Evolutionary conservation across 2,888 invertebrate species (phyloP).

Genomic region (Brenthis hecate): DNA sequence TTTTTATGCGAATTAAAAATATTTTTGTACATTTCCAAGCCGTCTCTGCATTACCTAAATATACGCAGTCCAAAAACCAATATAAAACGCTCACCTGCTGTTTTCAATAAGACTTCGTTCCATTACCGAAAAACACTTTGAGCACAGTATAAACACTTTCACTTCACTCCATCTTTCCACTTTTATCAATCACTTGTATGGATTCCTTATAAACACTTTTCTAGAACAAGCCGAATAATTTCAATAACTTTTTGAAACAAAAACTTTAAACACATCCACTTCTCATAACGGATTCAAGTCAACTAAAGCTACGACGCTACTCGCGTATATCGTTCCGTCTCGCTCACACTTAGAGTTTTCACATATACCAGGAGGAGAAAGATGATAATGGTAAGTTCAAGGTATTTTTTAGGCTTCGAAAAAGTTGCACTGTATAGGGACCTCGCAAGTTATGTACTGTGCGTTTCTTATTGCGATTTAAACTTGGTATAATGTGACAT

Average conservation of each 20-base stretch:
- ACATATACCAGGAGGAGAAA: slow-evolving; percentile 35
- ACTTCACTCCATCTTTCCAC: slow-evolving; percentile 25
- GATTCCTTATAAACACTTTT: slow-evolving; percentile 23
- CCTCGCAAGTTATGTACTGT: slow-evolving; percentile 35
- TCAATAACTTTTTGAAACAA: slow-evolving; percentile 23
- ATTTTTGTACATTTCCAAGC: not conserved
- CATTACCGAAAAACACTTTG: slow-evolving; percentile 12
- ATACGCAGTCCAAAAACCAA: slow-evolving; percentile 19
- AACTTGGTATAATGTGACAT: slow-evolving; percentile 34
- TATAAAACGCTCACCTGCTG: slow-evolving; percentile 31
- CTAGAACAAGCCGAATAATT: slow-evolving; percentile 22
- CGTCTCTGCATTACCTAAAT: slow-evolving; percentile 12
- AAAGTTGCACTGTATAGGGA: slow-evolving; percentile 35
- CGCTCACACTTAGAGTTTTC: slow-evolving; percentile 39
- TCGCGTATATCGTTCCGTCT: slow-evolving; percentile 45
- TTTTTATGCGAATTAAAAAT: too few species aligned
- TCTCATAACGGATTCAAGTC: slow-evolving; percentile 43
- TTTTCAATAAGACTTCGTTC: slow-evolving; percentile 27
- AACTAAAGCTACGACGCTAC: slow-evolving; percentile 53
- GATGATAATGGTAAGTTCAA: slow-evolving; percentile 28
- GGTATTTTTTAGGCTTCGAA: slow-evolving; percentile 39
- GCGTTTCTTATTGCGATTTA: slow-evolving; percentile 34
- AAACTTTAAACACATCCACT: slow-evolving; percentile 41
- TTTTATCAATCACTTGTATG: slow-evolving; percentile 24
- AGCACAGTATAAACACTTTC: slow-evolving; percentile 18